A percentile compares a stretch with the other conserved stretches of the same genome.
Evolutionary conservation across 2,888 invertebrate genomes (phyloP).

Genomic region (Heliconius cydno): DNA sequence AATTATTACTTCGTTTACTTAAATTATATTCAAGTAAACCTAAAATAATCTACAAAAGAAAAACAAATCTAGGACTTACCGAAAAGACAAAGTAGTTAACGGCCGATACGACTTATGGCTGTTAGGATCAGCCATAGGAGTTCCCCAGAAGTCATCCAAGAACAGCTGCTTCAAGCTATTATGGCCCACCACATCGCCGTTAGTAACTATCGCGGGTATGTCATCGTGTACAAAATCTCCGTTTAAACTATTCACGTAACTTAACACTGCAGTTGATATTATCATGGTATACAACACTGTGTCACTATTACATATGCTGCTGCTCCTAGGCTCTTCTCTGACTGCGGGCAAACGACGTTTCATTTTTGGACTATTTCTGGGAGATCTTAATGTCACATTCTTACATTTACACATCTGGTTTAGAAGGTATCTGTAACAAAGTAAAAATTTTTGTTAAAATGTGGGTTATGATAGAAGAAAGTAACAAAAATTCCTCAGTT

Average conservation of each 20-base stretch:
- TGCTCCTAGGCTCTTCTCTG: constrained; percentile 65
- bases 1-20: no score
- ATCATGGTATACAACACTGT: constrained; percentile 86
- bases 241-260: constrained; percentile 89
- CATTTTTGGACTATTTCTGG: constrained; percentile 69
- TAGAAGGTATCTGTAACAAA: constrained; percentile 63
- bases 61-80: constrained; percentile 83
- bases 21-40: no score
- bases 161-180: constrained; percentile 86
- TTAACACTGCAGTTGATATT: constrained; percentile 86
- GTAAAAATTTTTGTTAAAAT: background rate
- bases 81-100: constrained; percentile 91
- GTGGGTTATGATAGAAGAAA: no score
- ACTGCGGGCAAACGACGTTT: constrained; percentile 76
- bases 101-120: constrained; percentile 95
- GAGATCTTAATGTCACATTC: constrained; percentile 67
- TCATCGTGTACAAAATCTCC: constrained; percentile 96
- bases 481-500: background rate
- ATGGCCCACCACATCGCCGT: constrained; percentile 89
- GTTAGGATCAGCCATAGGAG: constrained; percentile 89
- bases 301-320: constrained; percentile 65
- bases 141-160: constrained; percentile 94
- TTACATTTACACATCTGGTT: constrained; percentile 77
- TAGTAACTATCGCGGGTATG: constrained; percentile 91
- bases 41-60: no score